Conservation (phyloP, 2,113 vertebrate species). For the Leptodactylus fuscus region DNA sequence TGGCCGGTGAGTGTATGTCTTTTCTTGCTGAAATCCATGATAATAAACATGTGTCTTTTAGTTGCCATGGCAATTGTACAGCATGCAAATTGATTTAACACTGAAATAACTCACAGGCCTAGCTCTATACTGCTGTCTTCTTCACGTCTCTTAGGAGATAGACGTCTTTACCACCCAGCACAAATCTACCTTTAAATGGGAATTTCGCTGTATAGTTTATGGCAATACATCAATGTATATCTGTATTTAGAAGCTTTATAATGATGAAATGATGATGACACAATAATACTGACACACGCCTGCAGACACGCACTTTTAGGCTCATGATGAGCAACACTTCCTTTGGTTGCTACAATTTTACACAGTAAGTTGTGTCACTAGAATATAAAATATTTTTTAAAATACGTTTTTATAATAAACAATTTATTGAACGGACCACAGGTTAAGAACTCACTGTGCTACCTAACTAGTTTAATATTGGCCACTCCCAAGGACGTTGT, state of each 20-base stretch:
- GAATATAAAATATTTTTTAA: no score
- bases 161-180: not conserved
- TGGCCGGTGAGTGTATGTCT: no score
- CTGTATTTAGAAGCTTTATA: not conserved
- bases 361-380: no score
- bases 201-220: no score
- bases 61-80: not conserved
- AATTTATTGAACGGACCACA: no score
- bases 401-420: no score
- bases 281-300: not conserved
- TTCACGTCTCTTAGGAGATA: not conserved
- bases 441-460: no score
- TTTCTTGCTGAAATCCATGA: not conserved
- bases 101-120: not conserved
- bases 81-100: slow-evolving; percentile 8
- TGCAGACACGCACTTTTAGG: not conserved
- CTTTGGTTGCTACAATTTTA: no score
- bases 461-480: no score
- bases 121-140: not conserved
- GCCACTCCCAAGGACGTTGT: no score
- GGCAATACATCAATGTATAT: not conserved
- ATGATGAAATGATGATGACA: no score
- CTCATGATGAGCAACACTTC: no score
- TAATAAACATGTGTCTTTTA: slow-evolving; percentile 6
- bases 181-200: not conserved